Evolutionary conservation across 2,888 invertebrate genomes (phyloP).

Genomic region (Ectropis crepuscularia): DNA sequence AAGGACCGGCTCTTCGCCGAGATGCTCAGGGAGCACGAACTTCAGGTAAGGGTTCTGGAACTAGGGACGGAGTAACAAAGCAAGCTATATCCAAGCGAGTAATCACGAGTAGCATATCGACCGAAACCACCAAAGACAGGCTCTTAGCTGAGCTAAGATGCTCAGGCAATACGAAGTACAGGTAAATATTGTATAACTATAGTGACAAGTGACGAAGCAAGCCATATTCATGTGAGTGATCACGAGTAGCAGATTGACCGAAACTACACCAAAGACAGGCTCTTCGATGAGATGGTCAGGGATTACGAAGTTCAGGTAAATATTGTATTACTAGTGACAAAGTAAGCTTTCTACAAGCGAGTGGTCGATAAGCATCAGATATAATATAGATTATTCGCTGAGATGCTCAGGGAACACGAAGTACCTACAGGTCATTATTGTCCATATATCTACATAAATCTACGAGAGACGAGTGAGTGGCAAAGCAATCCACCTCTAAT

Average conservation of each 20-base stretch:
- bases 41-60: constrained; percentile 67
- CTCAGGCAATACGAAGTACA: constrained; percentile 70
- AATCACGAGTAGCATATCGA: too few species aligned
- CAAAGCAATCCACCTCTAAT: constrained; percentile 97
- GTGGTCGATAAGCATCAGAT: not conserved
- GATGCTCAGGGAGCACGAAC: constrained; percentile 74
- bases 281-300: constrained; percentile 93
- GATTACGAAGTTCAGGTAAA: constrained; percentile 87
- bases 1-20: constrained; percentile 86
- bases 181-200: constrained; percentile 71
- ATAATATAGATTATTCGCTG: too few species aligned
- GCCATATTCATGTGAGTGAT: constrained; percentile 98
- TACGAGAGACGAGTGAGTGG: constrained; percentile 97
- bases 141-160: constrained; percentile 94
- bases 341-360: not conserved
- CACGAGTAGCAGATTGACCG: constrained; percentile 98
- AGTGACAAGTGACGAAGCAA: constrained; percentile 97
- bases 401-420: too few species aligned
- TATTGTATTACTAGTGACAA: not conserved
- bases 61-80: too few species aligned
- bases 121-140: constrained; percentile 95
- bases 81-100: constrained; percentile 93
- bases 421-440: too few species aligned
- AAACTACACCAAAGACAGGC: constrained; percentile 96
- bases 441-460: too few species aligned